Evolutionary conservation across 2,113 vertebrate species (phyloP).

Genomic region (Ammodytes marinus): DNA sequence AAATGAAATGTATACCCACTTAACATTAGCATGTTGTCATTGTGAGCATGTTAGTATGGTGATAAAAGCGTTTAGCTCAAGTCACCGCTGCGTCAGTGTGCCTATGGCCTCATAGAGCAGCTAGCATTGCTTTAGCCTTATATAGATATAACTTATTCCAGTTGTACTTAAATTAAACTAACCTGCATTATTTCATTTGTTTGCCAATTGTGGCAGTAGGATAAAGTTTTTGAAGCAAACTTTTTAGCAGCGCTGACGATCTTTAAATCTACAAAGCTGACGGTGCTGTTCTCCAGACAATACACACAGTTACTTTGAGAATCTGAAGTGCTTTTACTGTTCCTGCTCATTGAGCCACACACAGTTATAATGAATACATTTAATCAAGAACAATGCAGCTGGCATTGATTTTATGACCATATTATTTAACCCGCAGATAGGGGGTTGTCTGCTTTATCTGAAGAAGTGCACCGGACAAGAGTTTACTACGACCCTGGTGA

Average conservation of each 20-base stretch:
- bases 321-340: constrained; percentile 33
- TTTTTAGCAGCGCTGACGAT: background rate
- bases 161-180: no score
- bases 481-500: constrained; percentile 14
- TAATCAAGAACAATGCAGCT: constrained; percentile 59
- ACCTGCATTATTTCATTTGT: no score
- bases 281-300: constrained; percentile 9
- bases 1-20: no score
- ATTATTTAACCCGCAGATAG: constrained; percentile 48
- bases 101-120: no score
- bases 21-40: no score
- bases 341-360: constrained; percentile 33
- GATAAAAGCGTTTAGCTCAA: no score
- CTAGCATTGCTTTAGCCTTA: no score
- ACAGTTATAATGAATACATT: constrained; percentile 56
- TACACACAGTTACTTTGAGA: constrained; percentile 15
- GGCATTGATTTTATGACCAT: constrained; percentile 53
- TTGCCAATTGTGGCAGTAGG: no score
- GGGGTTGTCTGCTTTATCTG: constrained; percentile 38
- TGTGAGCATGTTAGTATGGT: no score
- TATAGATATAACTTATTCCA: no score
- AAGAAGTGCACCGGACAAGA: constrained; percentile 7
- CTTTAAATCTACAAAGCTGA: constrained; percentile 18
- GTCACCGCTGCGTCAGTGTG: no score
- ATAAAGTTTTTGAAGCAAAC: no score